Base-by-base conservation (phyloP, 1,140 invertebrate genomes). In the Rhizoglyphus robini region DNA sequence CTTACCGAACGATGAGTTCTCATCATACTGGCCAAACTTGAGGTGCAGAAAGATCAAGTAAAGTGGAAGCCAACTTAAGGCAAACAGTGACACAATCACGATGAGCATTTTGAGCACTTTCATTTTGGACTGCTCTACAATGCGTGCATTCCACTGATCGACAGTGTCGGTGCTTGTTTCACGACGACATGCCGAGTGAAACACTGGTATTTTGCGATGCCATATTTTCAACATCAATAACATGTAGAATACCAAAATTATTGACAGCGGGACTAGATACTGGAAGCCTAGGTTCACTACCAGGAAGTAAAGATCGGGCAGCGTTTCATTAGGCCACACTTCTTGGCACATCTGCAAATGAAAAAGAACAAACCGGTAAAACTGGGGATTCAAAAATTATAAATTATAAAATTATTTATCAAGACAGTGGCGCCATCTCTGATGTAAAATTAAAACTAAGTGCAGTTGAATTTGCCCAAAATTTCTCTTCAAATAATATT, bases 71-170 rank as follows among this genome's bases (percentile, higher is more conserved):
- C 94, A 97, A 20, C 90, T 95, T 0, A 94, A 76, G 0, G 93
- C 88, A 76, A 98, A 98, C 0, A 96, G 78, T 18, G 95, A 86
- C 2, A 96, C 91, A 0, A 98, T 93, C 0, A 88, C 87, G 0
- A 95, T 84, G 64, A 98, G 78, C 94, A 98, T 97, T 77, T 96
- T 95, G 3, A 96, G 86, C 23, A 96, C 93, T 74, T 93, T 92
- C 1, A 83, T 86, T 71, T 80, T 78, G 5, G 67, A 68, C 38
- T 65, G 47, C 18, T 68, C 63, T 1, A 64, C 63, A 64, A 64
- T 64, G 8, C 63, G 38, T 13, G 51, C n/a, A 48, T 64, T 64
- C 63, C 54, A 49, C 20, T 64, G 13, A 38, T 49, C 27, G 5
- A 64, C n/a, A 23, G 41, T 64, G 5, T 49, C 3, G 30, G 38